Evolutionary conservation across 2,888 invertebrate species (phyloP), one percentile per base, ranked within the genome.

Genomic region (Meganola albula): DNA sequence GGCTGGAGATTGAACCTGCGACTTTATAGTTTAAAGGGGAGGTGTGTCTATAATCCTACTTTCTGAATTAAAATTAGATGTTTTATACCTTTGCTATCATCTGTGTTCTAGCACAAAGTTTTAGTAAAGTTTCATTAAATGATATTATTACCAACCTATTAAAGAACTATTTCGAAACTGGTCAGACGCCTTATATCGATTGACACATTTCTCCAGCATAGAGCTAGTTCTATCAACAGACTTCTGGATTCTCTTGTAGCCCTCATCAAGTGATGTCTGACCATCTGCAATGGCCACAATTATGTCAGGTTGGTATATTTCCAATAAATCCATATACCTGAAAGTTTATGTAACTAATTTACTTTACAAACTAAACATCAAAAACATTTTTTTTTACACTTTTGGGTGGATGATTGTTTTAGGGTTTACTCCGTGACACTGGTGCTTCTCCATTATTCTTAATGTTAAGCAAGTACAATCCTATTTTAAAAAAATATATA

Each of bases 241-340:
- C 69, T 95, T 96, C 1, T 63, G 61, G 8, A 91, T 64, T 36
- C 95, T 86, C 69, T 96, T 97, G 27, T 84, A 82, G 0, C 91
- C 83, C 60, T 93, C 92, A 21, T 84, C 75, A 4, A 80, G 67
- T 59, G 91, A 88, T 23, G 91, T 93, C 53, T 92, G 91, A 21
- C 91, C 90, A 87, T 97, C 96, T 64, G 92, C 92, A 53, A 97
- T 79, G 8, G 92, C 90, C 66, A 93, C 90, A 76, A 93, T 94
- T 63, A 94, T 89, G 68, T 95, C 93, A 21, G 97, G 96, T 69
- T 90, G 89, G 66, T 92, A 91, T 12, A 88, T 73, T 76, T 95
- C 92, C 48, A 95, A 90, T 20, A 92, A 64, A 55, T 93, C 89
- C 91, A 96, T 92, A 71, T 93, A 94, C 51, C 91, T 90, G 66